These are phyloP conservation scores for Nineta flava DNA, from an alignment of 2,888 invertebrate genomes.

Conservation along the genomic window DNA sequence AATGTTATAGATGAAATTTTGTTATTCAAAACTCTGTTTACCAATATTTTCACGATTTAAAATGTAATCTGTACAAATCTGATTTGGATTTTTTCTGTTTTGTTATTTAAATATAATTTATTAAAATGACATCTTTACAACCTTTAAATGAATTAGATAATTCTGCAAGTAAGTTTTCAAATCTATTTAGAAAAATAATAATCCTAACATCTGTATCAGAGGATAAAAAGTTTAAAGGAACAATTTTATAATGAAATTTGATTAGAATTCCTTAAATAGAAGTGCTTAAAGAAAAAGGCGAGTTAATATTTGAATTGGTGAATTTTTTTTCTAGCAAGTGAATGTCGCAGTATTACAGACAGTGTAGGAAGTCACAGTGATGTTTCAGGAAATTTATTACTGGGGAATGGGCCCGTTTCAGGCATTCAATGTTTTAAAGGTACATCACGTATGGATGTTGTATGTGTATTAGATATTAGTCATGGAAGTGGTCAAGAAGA, in stretches of 20 bases:
- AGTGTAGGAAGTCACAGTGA: conserved; percentile 46
- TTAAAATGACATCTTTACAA: background rate
- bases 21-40: background rate
- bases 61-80: background rate
- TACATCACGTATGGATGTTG: conserved; percentile 70
- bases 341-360: conserved; percentile 35
- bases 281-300: too few species aligned
- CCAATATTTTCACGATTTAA: background rate
- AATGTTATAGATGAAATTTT: background rate
- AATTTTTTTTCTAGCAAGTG: conserved; percentile 13
- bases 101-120: background rate
- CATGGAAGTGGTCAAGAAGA: conserved; percentile 56
- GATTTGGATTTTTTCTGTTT: background rate
- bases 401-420: conserved; percentile 21
- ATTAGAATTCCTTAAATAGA: too few species aligned
- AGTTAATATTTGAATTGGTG: too few species aligned
- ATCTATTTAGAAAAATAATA: too few species aligned
- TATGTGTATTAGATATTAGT: conserved; percentile 65
- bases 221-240: too few species aligned
- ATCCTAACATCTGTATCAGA: too few species aligned
- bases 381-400: conserved; percentile 32
- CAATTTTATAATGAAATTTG: too few species aligned
- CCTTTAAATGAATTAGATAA: background rate
- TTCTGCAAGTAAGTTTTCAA: background rate
- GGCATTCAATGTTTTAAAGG: conserved; percentile 20